phyloP scores from a whole-genome alignment of 2,113 vertebrate species.

The Indri indri region DNA sequence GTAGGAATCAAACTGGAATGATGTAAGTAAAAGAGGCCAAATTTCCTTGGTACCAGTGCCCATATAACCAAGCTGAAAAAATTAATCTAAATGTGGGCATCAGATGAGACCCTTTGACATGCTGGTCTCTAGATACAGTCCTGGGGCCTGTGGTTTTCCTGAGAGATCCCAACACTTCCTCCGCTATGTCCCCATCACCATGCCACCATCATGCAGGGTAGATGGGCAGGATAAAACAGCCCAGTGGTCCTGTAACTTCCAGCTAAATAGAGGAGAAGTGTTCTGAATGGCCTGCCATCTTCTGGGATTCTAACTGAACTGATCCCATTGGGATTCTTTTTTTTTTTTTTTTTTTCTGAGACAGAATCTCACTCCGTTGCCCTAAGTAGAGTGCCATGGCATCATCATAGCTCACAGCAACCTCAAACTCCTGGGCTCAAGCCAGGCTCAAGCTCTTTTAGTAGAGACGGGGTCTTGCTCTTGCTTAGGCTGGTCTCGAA shows the following conservation, averaged over 20 bases:
- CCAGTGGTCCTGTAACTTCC: background rate
- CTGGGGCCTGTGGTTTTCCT: background rate
- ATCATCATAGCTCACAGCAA: background rate
- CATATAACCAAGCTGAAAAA: background rate
- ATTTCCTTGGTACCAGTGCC: background rate
- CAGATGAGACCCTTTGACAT: background rate
- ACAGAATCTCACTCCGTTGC: no score
- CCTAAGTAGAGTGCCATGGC: no score
- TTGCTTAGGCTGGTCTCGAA: no score
- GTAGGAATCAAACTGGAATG: background rate
- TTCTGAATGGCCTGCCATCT: background rate
- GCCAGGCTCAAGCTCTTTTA: no score
- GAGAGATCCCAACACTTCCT: background rate
- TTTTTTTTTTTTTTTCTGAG: no score
- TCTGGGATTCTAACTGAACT: background rate
- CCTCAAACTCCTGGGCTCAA: background rate
- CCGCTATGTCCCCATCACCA: fast-evolving
- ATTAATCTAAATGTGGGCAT: background rate
- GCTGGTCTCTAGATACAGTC: background rate
- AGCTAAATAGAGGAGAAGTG: background rate
- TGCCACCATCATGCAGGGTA: no score
- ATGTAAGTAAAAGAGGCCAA: background rate
- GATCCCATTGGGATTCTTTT: no score
- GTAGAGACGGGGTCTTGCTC: no score
- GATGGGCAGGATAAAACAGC: background rate